phyloP scores from a whole-genome alignment of 2,797 vertebrate genomes.

The Pseudochaenichthys georgianus region DNA sequence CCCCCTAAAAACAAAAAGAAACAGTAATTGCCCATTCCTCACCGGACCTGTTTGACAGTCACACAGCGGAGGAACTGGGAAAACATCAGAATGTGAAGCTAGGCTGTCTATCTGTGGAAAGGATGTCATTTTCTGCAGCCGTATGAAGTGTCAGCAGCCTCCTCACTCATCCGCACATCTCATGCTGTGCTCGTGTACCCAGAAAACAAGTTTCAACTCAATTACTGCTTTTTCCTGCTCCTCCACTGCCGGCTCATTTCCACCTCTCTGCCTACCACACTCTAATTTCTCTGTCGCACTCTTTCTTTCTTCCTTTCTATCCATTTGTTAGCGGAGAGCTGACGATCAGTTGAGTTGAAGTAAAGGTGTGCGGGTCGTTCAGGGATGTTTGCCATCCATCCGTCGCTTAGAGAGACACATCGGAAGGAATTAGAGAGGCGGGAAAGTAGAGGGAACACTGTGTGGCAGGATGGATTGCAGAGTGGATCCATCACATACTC shows the following conservation, averaged over 20 bases:
- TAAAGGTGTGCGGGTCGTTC: conserved; percentile 35
- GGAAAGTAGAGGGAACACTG: conserved; percentile 43
- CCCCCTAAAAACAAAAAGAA: background rate
- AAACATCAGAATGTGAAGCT: conserved; percentile 19
- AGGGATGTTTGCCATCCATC: conserved; percentile 50
- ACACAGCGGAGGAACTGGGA: background rate
- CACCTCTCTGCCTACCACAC: conserved; percentile 23
- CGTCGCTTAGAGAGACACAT: conserved; percentile 16
- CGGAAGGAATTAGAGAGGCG: conserved; percentile 45
- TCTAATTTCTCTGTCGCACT: conserved; percentile 34
- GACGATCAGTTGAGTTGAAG: conserved; percentile 45
- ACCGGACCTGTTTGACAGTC: background rate
- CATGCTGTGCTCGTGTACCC: conserved; percentile 15
- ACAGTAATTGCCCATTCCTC: background rate
- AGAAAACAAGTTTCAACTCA: conserved; percentile 41
- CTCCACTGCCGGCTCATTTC: conserved; percentile 25
- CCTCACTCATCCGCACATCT: conserved; percentile 32
- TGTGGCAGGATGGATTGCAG: conserved; percentile 52
- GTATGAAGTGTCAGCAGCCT: conserved; percentile 32
- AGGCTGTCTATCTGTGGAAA: conserved; percentile 25
- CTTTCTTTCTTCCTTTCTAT: conserved; percentile 5
- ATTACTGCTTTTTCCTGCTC: conserved; percentile 21
- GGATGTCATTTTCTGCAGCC: conserved; percentile 39
- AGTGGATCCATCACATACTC: conserved; percentile 51
- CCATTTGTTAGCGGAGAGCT: conserved; percentile 36